Base-by-base conservation (phyloP, 1,140 invertebrate genomes). In the Hyposmocoma kahamanoa region DNA sequence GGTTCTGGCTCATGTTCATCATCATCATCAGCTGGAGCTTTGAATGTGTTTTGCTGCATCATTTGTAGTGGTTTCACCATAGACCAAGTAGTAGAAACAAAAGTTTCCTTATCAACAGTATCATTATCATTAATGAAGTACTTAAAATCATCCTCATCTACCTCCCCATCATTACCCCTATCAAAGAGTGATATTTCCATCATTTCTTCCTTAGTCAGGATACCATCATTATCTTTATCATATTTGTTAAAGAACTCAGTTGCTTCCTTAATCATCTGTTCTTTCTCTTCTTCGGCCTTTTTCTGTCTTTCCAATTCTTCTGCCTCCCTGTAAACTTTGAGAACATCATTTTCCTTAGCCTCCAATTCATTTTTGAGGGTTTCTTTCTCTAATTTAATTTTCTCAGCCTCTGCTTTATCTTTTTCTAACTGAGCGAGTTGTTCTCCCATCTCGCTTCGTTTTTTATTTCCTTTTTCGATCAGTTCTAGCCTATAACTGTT, bases 61-160 rank as follows among this genome's bases (percentile, higher is more conserved):
- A 94, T 91, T 26, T 94, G 71, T 49, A 92, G 90, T 0, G 95
- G 94, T 73, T 96, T 97, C 18, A 96, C 89, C 34, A 92, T 85
- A 11, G 90, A 84, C 94, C 94, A 97, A 20, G 90, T 90, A 22
- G 84, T 84, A 13, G 89, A 86, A 1, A 92, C 50, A 70, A 96
- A 97, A 6, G 92, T 89, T 46, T 95, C 91, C 42, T 90, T 75
- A 61, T 89, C 88, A 19, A 96, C 82, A 69, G 91, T 91, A 42
- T 92, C 89, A 51, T 91, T 87, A 41, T 92, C 90, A 56, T 91
- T 91, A 43, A 97, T 85, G 76, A 95, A 96, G 71, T 90, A 94
- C 71, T 93, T 91, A 3, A 98, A 95, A 63, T 98, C 96, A 44
- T 95, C 92, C 32, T 91, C 90, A 38, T 97, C 94, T 48, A 90